Conservation (phyloP, 2,888 invertebrate genomes). For the Plebejus melissa region DNA sequence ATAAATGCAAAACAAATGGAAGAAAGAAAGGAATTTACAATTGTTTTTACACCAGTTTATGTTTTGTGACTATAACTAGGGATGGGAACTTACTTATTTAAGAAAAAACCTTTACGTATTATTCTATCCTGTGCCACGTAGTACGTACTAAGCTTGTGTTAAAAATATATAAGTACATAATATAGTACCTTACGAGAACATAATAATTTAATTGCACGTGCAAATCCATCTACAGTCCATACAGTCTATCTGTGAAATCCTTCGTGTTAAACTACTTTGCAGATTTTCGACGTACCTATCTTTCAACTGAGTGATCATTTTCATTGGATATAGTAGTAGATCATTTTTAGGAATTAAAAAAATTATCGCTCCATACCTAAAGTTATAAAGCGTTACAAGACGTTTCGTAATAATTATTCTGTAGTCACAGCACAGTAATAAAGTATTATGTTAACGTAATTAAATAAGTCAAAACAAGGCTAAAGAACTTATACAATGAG, state of each 20-base stretch:
- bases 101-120: not conserved
- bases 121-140: not conserved
- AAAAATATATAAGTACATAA: not conserved
- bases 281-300: too few species aligned
- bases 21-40: not conserved
- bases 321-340: too few species aligned
- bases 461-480: conserved; percentile 6
- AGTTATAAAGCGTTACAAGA: not conserved
- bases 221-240: too few species aligned
- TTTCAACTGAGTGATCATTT: too few species aligned
- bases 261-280: too few species aligned
- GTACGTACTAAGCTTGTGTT: not conserved
- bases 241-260: too few species aligned
- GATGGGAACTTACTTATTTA: not conserved
- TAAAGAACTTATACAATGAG: not conserved
- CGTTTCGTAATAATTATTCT: not conserved
- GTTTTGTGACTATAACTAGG: not conserved
- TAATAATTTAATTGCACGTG: not conserved
- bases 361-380: not conserved
- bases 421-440: not conserved
- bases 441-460: conserved; percentile 7
- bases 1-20: not conserved
- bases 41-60: not conserved
- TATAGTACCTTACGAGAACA: not conserved
- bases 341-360: not conserved